Conservation (phyloP, 2,113 vertebrate species). For the Alexandromys fortis region DNA sequence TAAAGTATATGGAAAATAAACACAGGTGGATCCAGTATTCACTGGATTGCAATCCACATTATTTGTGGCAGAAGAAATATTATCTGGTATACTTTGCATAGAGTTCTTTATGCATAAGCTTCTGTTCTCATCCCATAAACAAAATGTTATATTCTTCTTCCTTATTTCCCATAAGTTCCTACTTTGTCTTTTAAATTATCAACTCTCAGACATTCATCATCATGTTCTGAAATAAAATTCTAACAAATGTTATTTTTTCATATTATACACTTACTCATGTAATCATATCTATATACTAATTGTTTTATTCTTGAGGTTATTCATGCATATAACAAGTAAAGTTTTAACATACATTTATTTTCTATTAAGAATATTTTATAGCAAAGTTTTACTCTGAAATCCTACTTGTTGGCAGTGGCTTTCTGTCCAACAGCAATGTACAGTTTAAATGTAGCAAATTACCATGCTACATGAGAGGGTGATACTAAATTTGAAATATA, state of each 20-base stretch:
- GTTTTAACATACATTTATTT: conserved; percentile 31
- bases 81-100: background rate
- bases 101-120: background rate
- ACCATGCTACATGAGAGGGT: conserved; percentile 60
- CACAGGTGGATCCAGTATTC: too few relatives aligned
- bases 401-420: conserved; percentile 65
- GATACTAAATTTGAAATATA: conserved; percentile 64
- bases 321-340: background rate
- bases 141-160: background rate
- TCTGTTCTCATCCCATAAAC: background rate
- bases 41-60: background rate
- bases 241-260: conserved; percentile 25
- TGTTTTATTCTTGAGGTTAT: conserved; percentile 55
- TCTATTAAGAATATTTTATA: conserved; percentile 73
- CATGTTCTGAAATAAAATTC: conserved; percentile 34
- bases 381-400: conserved; percentile 67
- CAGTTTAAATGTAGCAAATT: conserved; percentile 63
- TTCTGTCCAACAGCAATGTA: conserved; percentile 65
- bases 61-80: background rate
- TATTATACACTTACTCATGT: background rate
- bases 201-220: background rate
- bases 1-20: too few relatives aligned
- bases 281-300: background rate
- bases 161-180: background rate
- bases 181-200: conserved; percentile 29